A percentile compares a stretch with the other conserved stretches of the same genome.
Conservation (phyloP, 2,113 vertebrate species). For the Nothoprocta perdicaria region DNA sequence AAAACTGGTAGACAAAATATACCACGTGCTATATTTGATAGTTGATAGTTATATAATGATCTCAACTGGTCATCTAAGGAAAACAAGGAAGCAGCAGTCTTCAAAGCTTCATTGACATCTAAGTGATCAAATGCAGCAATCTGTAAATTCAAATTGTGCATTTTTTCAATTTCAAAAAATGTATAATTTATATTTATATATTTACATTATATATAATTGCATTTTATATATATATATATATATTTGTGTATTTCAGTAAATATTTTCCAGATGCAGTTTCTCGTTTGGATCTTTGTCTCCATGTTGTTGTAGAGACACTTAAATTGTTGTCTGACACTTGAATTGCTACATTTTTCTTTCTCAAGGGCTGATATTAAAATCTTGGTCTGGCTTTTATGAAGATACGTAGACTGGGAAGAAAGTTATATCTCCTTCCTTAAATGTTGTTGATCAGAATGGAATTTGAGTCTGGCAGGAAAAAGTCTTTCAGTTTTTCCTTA, state of each 20-base stretch:
- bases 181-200: not conserved
- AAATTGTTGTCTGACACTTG: not conserved
- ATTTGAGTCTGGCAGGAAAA: not conserved
- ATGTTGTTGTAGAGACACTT: not conserved
- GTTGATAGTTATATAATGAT: not conserved
- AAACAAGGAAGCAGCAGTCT: not conserved
- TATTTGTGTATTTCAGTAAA: no score
- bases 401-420: not conserved
- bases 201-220: no score
- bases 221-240: no score
- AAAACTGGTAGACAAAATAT: not conserved
- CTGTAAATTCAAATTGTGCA: rapidly evolving
- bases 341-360: not conserved
- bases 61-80: not conserved
- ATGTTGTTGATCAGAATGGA: not conserved
- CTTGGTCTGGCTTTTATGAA: not conserved
- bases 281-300: not conserved
- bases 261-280: not conserved
- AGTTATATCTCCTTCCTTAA: not conserved
- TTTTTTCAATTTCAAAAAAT: rapidly evolving
- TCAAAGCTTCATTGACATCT: not conserved
- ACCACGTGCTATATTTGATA: not conserved
- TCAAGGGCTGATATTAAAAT: not conserved
- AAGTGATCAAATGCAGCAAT: not conserved
- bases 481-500: not conserved